Base-by-base conservation (phyloP, 2,888 invertebrate species). In the Phania funesta region DNA sequence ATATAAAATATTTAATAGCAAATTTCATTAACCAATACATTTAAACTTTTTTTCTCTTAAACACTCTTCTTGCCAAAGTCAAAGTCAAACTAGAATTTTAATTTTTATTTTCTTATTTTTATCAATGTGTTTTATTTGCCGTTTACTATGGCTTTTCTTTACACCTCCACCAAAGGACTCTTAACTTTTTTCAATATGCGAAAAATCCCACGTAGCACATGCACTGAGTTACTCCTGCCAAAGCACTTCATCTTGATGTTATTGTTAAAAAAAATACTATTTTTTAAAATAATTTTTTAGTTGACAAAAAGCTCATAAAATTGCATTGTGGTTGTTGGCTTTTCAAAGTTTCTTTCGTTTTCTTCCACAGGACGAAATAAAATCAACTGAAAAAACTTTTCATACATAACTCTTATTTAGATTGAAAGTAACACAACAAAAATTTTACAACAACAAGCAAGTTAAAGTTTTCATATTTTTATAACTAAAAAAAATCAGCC, bases 261-360 rank as follows among this genome's bases (percentile, higher is more conserved):
- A 13, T 38, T 44, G 38, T 52, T 26, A n/a, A n/a, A n/a, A n/a
- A n/a, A n/a, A n/a, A n/a, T n/a, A n/a, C 24, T 65, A 65, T 67
- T 60, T 16, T 5, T 50, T 52, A 5, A 35, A 11, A 9, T 13
- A 8, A 13, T 60, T 62, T 62, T 29, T 3, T 62, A 54, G 38
- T 48, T 68, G 35, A 64, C 26, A 74, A 44, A 71, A 80, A 86
- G 74, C 87, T 86, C 85, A 87, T 87, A 86, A 86, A 87, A 87
- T 85, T 87, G 86, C 86, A 86, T 87, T 87, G 87, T 86, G 87
- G 86, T 85, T 86, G 84, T 68, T 65, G 62, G 58, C 24, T 64
- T 32, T 18, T 64, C 46, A 11, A 16, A 11, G 18, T 41, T 48
- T 38, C 52, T 68, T 70, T 56, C 50, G 32, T 18, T 35, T 35